Evolutionary conservation across 2,797 vertebrate species (phyloP).

Genomic region (Mormyrus proboscirostris): DNA sequence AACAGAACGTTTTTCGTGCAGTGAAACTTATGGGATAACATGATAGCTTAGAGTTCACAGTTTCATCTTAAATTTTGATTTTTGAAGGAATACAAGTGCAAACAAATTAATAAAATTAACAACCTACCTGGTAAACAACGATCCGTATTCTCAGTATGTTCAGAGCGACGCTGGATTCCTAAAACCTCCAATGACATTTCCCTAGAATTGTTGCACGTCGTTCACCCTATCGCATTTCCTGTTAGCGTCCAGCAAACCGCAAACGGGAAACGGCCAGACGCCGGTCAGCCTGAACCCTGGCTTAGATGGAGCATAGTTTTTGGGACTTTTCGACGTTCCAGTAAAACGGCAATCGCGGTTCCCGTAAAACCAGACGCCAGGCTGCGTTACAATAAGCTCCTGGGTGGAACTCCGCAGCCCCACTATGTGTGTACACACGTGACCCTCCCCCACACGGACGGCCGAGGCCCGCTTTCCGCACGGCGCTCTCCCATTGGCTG

Average conservation of each 20-base stretch:
- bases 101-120: not conserved
- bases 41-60: not conserved
- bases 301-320: not conserved
- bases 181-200: slow-evolving; percentile 24
- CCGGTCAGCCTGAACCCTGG: not conserved
- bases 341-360: not conserved
- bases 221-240: not conserved
- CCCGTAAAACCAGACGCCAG: not conserved
- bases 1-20: not conserved
- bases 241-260: not conserved
- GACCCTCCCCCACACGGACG: slow-evolving; percentile 28
- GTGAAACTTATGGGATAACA: not conserved
- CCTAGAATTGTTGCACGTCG: slow-evolving; percentile 11
- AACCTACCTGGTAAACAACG: slow-evolving; percentile 16
- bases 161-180: slow-evolving; percentile 14
- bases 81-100: not conserved
- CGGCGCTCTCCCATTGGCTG: slow-evolving; percentile 26
- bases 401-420: slow-evolving; percentile 35
- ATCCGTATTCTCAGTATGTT: slow-evolving; percentile 11
- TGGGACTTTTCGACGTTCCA: not conserved
- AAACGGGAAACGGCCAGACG: not conserved
- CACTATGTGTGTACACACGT: slow-evolving; percentile 44
- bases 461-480: slow-evolving; percentile 26
- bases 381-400: not conserved
- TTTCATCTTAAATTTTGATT: not conserved